Evolutionary conservation across 2,888 invertebrate genomes (phyloP), one percentile per base, ranked within the genome.

Genomic region (Protophormia terraenovae): DNA sequence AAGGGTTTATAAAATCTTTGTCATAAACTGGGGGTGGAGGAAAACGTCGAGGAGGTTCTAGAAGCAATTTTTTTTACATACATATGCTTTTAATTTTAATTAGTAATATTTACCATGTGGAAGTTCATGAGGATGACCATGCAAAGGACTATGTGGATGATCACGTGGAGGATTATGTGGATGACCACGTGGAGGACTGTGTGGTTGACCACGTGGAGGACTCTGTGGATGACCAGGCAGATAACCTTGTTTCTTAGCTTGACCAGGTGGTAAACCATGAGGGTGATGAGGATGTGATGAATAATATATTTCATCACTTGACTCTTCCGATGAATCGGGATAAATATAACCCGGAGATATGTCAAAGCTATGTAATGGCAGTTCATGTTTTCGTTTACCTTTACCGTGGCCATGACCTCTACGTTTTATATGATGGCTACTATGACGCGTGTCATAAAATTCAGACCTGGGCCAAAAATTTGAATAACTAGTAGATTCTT

Each of bases 1-100:
- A 84, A 19, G 84, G 81, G 41, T 85, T 78, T 32, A 85, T 58
- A 60, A 85, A 85, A 69, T 78, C 47, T 16, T 78, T 19, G 14
- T 85, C 41, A 41, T 82, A 78, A 0, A 85, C 84, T 3, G 84
- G 84, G 27, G 82, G 84, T 12, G 84, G 84, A 12, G 84, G 84
- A 75, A 85, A 85, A 32, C 84, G 84, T 32, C 67, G 60, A 1
- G 84, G 84, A 29, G 55, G 69, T 19, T 62, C 84, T 85, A 27
- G 35, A 77, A 84, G 60, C 14, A 8, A 19, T 16, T 60, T 0
- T 3, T 16, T 60, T 14, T 32, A 12, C 1, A 2, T 32, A 10
- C 2, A 3, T 24, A 66, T 45, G 45, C 22, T 3, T 19, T n/a
- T 10, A 12, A 47, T 10, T 29, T 14, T 2, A 53, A 32, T 22